Conservation (phyloP, 2,888 invertebrate genomes). For the Nomada ferruginata region DNA sequence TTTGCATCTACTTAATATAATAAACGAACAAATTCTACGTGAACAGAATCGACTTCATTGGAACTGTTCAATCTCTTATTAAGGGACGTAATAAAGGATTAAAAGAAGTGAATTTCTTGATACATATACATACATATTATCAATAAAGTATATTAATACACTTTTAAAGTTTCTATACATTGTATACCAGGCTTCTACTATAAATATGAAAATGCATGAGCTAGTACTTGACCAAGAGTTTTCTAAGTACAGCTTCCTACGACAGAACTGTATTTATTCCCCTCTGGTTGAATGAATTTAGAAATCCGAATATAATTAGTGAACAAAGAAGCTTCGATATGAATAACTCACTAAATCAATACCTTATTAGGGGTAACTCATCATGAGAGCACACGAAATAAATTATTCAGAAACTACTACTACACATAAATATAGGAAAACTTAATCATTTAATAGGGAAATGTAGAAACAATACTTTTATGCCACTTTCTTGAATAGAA, state of each 20-base stretch:
- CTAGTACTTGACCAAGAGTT: constrained; percentile 13
- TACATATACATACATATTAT: background rate
- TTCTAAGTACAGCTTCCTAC: constrained; percentile 12
- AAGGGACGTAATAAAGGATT: constrained; percentile 19
- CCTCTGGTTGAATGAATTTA: constrained; percentile 9
- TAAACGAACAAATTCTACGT: constrained; percentile 38
- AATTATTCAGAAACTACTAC: constrained; percentile 20
- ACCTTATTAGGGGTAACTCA: constrained; percentile 10
- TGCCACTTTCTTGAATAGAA: background rate
- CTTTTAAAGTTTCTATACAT: constrained; percentile 21
- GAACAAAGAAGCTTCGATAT: constrained; percentile 11
- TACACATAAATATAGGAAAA: background rate
- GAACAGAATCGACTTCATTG: constrained; percentile 21
- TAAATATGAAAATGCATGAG: constrained; percentile 29
- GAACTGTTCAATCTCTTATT: constrained; percentile 27
- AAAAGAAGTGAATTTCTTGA: constrained; percentile 18
- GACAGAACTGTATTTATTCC: constrained; percentile 4
- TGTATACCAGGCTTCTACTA: constrained; percentile 15
- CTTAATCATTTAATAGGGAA: constrained; percentile 10
- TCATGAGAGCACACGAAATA: background rate
- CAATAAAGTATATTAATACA: constrained; percentile 7
- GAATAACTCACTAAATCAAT: constrained; percentile 4
- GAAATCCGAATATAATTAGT: constrained; percentile 13
- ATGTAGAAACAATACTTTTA: background rate
- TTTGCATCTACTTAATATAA: constrained; percentile 34